Conservation (phyloP, 2,888 invertebrate genomes). For the Melanotus villosus region DNA sequence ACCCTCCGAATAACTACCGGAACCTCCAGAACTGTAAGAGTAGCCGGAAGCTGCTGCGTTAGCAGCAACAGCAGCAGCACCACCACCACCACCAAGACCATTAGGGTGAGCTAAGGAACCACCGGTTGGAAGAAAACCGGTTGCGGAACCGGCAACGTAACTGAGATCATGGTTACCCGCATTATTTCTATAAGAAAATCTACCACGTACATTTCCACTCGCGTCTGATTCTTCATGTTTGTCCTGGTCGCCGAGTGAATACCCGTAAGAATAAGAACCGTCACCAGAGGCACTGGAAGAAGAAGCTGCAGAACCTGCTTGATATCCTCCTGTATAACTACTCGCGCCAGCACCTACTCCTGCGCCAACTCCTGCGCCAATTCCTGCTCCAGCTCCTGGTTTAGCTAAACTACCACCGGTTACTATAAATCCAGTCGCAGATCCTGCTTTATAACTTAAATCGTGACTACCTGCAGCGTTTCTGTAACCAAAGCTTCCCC, state of each 20-base stretch:
- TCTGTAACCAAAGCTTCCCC: constrained; percentile 53
- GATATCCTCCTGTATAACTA: neutral
- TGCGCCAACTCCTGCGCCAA: neutral
- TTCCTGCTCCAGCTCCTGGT: constrained; percentile 52
- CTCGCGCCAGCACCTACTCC: neutral
- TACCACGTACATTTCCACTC: constrained; percentile 57
- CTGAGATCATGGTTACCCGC: constrained; percentile 54
- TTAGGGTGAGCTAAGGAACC: constrained; percentile 61
- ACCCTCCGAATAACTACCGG: neutral
- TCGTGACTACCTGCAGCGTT: constrained; percentile 54
- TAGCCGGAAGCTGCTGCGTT: neutral
- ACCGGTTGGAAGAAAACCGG: constrained; percentile 61
- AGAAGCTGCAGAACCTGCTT: neutral
- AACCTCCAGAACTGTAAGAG: neutral
- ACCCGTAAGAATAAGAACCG: constrained; percentile 58
- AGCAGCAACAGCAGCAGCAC: neutral
- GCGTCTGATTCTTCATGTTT: constrained; percentile 55
- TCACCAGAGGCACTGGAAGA: constrained; percentile 42
- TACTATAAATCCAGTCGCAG: constrained; percentile 58
- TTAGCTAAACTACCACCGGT: constrained; percentile 54
- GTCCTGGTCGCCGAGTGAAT: constrained; percentile 52
- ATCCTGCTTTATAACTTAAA: constrained; percentile 56
- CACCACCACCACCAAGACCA: constrained; percentile 39
- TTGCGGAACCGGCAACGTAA: constrained; percentile 54
- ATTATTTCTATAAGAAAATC: constrained; percentile 52